Conservation (phyloP, 2,888 invertebrate species). For the Minunthozetes semirufus region DNA sequence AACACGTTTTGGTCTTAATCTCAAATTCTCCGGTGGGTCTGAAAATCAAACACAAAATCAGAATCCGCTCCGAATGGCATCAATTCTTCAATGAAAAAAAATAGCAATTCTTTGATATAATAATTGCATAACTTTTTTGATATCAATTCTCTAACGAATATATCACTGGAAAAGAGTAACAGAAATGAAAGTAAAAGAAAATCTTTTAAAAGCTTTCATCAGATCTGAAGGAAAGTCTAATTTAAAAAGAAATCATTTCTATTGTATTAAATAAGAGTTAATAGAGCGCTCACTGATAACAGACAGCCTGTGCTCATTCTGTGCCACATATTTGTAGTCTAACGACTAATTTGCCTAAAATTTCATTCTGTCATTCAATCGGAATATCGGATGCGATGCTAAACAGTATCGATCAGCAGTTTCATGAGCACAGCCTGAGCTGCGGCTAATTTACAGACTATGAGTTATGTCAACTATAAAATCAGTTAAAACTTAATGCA, state of each 20-base stretch:
- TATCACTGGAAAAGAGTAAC: not conserved
- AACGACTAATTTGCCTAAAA: not conserved
- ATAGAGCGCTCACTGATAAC: not conserved
- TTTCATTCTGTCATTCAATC: not conserved
- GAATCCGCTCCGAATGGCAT: not conserved
- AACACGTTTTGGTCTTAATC: slow-evolving; percentile 55
- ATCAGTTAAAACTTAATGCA: slow-evolving; percentile 5
- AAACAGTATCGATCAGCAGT: slow-evolving; percentile 21
- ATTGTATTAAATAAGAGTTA: not conserved
- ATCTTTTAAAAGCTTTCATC: too few relatives aligned
- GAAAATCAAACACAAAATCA: slow-evolving; percentile 39
- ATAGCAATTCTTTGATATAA: not conserved
- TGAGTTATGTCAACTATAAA: slow-evolving; percentile 32
- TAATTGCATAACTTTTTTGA: not conserved
- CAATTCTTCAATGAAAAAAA: not conserved
- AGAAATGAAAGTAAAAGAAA: not conserved
- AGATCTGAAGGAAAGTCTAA: not conserved
- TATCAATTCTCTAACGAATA: not conserved
- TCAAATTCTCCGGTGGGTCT: slow-evolving; percentile 77
- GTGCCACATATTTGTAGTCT: not conserved
- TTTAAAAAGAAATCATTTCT: not conserved
- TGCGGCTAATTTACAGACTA: slow-evolving; percentile 27
- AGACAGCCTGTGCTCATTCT: not conserved
- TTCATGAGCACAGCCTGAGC: not conserved
- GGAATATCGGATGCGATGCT: not conserved